phyloP scores from a whole-genome alignment of 2,113 vertebrate genomes.

The Zosterops japonicus region DNA sequence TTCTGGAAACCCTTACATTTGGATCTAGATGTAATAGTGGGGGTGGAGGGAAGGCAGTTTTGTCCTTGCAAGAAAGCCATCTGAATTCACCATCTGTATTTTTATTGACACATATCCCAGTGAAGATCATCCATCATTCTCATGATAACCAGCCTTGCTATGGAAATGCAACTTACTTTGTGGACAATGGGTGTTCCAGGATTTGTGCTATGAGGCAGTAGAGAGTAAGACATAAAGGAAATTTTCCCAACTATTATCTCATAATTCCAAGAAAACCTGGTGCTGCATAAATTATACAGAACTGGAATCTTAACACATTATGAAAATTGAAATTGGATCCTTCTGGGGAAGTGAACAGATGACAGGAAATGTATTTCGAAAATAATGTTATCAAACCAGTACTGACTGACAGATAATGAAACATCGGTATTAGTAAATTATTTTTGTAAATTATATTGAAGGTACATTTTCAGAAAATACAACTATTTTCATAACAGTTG shows the following conservation, averaged over 20 bases:
- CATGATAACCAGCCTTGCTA: not conserved
- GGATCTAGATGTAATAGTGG: not conserved
- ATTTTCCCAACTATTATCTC: not conserved
- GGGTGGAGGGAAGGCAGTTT: rapidly evolving
- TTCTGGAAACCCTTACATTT: not conserved
- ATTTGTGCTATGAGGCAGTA: not conserved
- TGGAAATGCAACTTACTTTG: not conserved
- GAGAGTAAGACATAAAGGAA: not conserved
- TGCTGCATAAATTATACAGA: not conserved
- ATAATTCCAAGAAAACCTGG: not conserved
- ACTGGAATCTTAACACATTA: not conserved
- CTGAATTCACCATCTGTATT: not conserved
- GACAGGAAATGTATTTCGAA: not conserved
- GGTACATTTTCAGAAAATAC: not conserved
- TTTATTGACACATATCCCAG: not conserved
- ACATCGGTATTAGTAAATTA: not conserved
- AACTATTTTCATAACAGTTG: not conserved
- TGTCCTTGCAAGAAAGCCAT: not conserved
- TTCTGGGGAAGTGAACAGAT: not conserved
- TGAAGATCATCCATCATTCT: not conserved
- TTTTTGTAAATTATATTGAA: not conserved
- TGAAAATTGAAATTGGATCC: not conserved
- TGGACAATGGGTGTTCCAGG: not conserved
- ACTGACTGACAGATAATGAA: not conserved
- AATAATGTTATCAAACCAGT: not conserved